Percentiles rank a stretch among this genome's conserved stretches.
These are phyloP conservation scores for Plecotus auritus DNA, from an alignment of 2,113 vertebrate genomes.

Conservation along the genomic window DNA sequence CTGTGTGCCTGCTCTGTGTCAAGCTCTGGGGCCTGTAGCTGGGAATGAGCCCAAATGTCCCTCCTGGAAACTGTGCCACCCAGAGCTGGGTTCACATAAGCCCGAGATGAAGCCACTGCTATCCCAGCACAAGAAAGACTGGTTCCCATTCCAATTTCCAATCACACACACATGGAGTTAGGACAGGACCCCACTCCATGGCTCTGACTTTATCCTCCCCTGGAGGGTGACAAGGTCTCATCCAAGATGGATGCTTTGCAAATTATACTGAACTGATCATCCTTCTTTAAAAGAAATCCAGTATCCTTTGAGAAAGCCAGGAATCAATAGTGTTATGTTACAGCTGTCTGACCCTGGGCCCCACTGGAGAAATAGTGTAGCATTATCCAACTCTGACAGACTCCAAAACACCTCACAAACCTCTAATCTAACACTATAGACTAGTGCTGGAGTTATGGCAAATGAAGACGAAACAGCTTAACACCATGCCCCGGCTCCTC, in stretches of 20 bases:
- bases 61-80: neutral
- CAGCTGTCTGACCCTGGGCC: neutral
- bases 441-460: neutral
- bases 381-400: neutral
- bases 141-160: neutral
- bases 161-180: neutral
- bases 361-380: neutral
- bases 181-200: fast-evolving
- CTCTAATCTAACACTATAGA: fast-evolving
- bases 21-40: neutral
- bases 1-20: neutral
- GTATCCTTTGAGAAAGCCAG: neutral
- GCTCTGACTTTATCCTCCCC: neutral
- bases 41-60: neutral
- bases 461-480: neutral
- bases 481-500: fast-evolving
- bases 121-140: neutral
- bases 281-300: neutral
- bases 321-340: neutral
- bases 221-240: neutral
- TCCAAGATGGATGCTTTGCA: neutral
- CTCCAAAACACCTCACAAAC: neutral
- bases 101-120: neutral
- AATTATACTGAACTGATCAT: neutral
- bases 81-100: neutral